Conservation (phyloP, 2,797 vertebrate genomes). For the Anableps anableps region DNA sequence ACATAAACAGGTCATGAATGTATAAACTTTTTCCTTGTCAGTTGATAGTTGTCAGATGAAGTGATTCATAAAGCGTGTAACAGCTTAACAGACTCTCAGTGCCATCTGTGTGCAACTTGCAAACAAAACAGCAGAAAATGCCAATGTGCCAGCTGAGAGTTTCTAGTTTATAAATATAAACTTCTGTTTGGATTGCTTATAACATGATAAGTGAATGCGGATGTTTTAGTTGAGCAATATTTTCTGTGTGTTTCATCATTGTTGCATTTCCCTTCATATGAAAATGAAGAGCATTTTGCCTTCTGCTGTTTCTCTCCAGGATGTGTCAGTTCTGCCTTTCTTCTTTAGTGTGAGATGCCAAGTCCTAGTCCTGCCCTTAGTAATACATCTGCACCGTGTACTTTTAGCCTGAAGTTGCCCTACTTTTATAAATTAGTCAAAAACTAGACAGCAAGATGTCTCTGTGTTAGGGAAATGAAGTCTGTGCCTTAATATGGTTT, state of each 20-base stretch:
- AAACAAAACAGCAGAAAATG: slow-evolving; percentile 26
- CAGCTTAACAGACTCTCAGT: slow-evolving; percentile 31
- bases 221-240: not conserved
- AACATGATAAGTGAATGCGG: slow-evolving; percentile 4
- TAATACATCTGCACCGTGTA: slow-evolving; percentile 8
- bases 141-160: slow-evolving; percentile 11
- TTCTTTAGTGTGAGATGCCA: slow-evolving; percentile 8
- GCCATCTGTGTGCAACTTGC: slow-evolving; percentile 45
- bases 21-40: not conserved
- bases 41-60: slow-evolving; percentile 22
- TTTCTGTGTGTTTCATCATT: slow-evolving; percentile 4
- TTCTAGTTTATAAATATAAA: slow-evolving; percentile 17
- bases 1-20: not conserved
- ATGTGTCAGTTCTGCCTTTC: slow-evolving; percentile 2
- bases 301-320: not conserved
- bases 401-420: slow-evolving; percentile 17
- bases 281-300: slow-evolving; percentile 5
- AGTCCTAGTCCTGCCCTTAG: slow-evolving; percentile 9
- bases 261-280: slow-evolving; percentile 1
- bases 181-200: slow-evolving; percentile 16
- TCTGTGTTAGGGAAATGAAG: not conserved
- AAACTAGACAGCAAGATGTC: slow-evolving; percentile 9
- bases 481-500: no score
- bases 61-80: slow-evolving; percentile 24
- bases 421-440: slow-evolving; percentile 26